Base-by-base conservation (phyloP, 2,113 vertebrate genomes). In the Tachysurus vachellii region DNA sequence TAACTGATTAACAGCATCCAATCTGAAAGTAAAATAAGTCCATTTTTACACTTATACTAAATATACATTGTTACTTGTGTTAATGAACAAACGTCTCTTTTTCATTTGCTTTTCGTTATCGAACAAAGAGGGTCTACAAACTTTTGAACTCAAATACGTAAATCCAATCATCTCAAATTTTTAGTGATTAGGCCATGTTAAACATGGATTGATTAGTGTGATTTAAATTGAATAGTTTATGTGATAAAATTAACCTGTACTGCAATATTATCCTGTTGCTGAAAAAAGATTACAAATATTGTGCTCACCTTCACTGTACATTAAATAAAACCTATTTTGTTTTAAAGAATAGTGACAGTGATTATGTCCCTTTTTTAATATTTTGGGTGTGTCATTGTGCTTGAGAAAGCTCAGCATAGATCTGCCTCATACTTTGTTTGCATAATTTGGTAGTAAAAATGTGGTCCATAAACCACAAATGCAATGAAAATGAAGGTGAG, bases 361-460 rank as follows among this genome's bases (percentile, higher is more conserved):
- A 26, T 57, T 80, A 54, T 14, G 26, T 80, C 64, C 0, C 1
- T 50, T 31, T 14, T 13, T 53, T n/a, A 8, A 28, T 10, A 28
- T 79, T 54, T 9, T 5, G 28, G 53, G 28, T 36, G 53, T 36
- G 77, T 80, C 76, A 12, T 31, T 57, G 9, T 79, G 5, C 2
- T 36, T 3, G 26, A 79, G 50, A 56, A 79, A 7, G 23, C 21
- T 54, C 26, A 14, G 47, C 28, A 80, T n/a, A 1, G 16, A n/a
- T 21, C 47, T 42, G 21, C 82, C 50, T 71, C 64, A 71, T 71
- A n/a, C 28, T 73, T 84, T 73, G 68, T 12, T 71, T 73, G 54
- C 10, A 84, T 13, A 42, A 84, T 84, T 84, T 84, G 82, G 23
- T 56, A 71, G 31, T 84, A 16, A 84, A 77, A 84, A 84, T 19